Evolutionary conservation across 2,888 invertebrate genomes (phyloP), one percentile per base, ranked within the genome.

Genomic region (Calameuta filiformis): DNA sequence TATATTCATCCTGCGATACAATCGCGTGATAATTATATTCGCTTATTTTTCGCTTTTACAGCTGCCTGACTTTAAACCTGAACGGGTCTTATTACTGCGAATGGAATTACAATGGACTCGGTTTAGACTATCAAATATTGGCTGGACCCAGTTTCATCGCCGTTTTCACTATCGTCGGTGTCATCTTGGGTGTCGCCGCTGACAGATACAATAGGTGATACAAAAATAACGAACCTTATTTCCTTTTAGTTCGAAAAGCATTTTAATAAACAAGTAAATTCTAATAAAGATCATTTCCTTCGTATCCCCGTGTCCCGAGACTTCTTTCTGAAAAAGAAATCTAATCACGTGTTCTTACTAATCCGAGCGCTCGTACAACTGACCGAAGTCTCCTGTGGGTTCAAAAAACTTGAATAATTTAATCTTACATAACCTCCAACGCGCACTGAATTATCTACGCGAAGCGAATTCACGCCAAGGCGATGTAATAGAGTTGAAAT

Each of bases 71-170:
- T 0, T 92, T 95, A 73, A 93, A 93, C 77, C 85, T 95, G 75
- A 96, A 97, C 86, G 97, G 96, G 0, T 95, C 95, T 0, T 88
- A 92, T 11, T 96, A 96, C 90, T 98, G 98, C 92, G 96, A 97
- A 89, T 98, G 98, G 98, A 96, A 96, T 89, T 97, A 97, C 93
- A 98, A 97, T 89, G 98, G 98, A 0, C 93, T 98, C 77, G 98
- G 98, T 15, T 93, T 97, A 80, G 97, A 97, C 89, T 98, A 98
- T 92, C 98, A 98, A 92, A 94, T 98, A 81, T 92, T 98, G 80
- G 98, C 98, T 0, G 98, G 98, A 0, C 98, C 98, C 0, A 96
- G 97, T 83, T 98, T 97, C 92, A 98, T 98, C 90, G 95, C 97
- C 1, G 95, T 98, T 68, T 98, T 97, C 92, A 98, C 98, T 0